phyloP scores from a whole-genome alignment of 1,140 invertebrate genomes.

The Caenorhabditis tropicalis region DNA sequence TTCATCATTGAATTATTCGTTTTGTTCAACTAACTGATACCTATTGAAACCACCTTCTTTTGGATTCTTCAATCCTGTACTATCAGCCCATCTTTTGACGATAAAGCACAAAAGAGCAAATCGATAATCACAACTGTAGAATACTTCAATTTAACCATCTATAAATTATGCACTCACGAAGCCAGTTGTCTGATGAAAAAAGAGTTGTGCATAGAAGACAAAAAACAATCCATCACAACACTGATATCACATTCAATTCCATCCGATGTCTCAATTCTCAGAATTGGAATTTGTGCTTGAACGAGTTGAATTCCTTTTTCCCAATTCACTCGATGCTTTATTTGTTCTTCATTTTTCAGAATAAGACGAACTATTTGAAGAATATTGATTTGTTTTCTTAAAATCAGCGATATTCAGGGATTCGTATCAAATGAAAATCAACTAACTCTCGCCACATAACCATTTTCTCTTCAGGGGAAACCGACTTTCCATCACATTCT shows the following conservation, averaged over 20 bases:
- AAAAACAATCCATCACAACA: background rate
- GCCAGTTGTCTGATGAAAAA: background rate
- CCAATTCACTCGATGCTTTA: background rate
- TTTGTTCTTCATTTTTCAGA: background rate
- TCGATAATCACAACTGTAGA: background rate
- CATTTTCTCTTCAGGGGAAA: background rate
- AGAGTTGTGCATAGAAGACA: conserved; percentile 22
- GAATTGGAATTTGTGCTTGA: conserved; percentile 32
- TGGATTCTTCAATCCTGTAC: background rate
- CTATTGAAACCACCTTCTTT: conserved; percentile 27
- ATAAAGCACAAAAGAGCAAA: background rate
- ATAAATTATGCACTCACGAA: background rate
- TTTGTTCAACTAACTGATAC: background rate
- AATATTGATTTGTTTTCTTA: background rate
- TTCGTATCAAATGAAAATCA: background rate
- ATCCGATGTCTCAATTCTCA: background rate
- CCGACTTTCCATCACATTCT: background rate
- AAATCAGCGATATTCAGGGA: background rate
- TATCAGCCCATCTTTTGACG: conserved; percentile 1
- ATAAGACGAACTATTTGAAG: background rate
- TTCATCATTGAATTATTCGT: background rate
- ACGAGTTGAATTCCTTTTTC: background rate
- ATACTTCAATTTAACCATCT: background rate
- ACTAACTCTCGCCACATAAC: conserved; percentile 4
- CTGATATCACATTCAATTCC: conserved; percentile 21